These are phyloP conservation scores for Andricus quercusramuli DNA, from an alignment of 2,888 invertebrate genomes.

Conservation along the genomic window DNA sequence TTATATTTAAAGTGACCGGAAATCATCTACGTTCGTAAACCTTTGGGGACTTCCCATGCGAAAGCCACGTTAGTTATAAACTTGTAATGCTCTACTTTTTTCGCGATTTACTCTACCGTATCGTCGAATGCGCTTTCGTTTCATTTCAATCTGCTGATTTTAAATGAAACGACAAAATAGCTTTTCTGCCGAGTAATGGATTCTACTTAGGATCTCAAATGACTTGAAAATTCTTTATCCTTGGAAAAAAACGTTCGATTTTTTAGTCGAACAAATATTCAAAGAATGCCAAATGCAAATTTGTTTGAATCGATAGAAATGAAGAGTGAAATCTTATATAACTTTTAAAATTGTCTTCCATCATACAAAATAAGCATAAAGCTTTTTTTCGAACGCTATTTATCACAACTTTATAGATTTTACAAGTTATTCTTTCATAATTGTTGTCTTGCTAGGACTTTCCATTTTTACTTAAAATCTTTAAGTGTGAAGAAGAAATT, in stretches of 20 bases:
- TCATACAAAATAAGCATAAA: too few species aligned
- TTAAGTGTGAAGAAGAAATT: too few species aligned
- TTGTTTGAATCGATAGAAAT: not conserved
- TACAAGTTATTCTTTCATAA: too few species aligned
- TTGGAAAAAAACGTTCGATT: not conserved
- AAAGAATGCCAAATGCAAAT: not conserved
- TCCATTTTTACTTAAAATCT: too few species aligned
- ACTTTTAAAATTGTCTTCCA: too few species aligned
- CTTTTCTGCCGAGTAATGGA: not conserved
- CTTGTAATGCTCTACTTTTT: not conserved
- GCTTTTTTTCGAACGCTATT: too few species aligned
- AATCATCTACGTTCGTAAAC: not conserved
- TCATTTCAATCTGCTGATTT: not conserved
- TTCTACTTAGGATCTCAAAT: not conserved
- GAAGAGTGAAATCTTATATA: too few species aligned
- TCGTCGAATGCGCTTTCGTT: not conserved
- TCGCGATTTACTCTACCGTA: not conserved
- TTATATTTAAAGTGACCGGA: not conserved
- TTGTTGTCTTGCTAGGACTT: too few species aligned
- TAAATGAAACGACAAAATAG: not conserved
- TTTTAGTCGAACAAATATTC: not conserved
- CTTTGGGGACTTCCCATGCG: not conserved
- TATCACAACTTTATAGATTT: too few species aligned
- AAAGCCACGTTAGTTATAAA: not conserved
- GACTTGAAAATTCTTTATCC: not conserved